Evolutionary conservation across 2,888 invertebrate species (phyloP), one percentile per base, ranked within the genome.

Genomic region (Bimastos eiseni): DNA sequence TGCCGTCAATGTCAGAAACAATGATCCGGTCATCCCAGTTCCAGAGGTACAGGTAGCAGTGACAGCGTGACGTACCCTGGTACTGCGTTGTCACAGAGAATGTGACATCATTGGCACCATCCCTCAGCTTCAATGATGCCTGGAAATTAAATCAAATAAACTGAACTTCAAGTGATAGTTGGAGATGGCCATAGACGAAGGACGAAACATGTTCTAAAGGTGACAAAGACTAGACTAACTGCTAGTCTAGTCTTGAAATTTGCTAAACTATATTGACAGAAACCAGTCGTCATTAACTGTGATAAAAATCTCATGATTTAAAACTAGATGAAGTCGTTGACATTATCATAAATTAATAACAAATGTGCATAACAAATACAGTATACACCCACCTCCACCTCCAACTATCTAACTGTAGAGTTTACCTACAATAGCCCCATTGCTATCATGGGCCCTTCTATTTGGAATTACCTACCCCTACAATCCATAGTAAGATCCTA

Each of bases 1-100:
- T 99, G 49, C 99, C 99, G 95, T 99, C 99, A 94, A 99, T 99
- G 95, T 99, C 99, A 0, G 99, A 99, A 93, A 99, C 98, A 92
- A 99, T 98, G 93, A 99, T 97, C 95, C 98, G 98, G 95, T 99
- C 99, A 95, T 98, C 97, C 96, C 97, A 97, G 93, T 97, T 97
- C 99, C 99, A 99, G 93, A 98, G 97, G 96, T 98, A 99, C 93
- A 99, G 97, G 95, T 98, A 98, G 94, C 99, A 99, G 94, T 97
- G 97, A 96, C 99, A 90, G 19, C 91, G 90, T 34, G 98, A 97
- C 17, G 99, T 99, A 92, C 99, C 99, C 96, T 99, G 99, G 95
- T 98, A 99, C 91, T 99, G 99, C 4, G 99, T 99, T 15, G 99
- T 95, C 92, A 99, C 99, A 94, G 98, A 98, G 96, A 99, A 99